Base-by-base conservation (phyloP, 2,888 invertebrate species). In the Drosophila ustulata region DNA sequence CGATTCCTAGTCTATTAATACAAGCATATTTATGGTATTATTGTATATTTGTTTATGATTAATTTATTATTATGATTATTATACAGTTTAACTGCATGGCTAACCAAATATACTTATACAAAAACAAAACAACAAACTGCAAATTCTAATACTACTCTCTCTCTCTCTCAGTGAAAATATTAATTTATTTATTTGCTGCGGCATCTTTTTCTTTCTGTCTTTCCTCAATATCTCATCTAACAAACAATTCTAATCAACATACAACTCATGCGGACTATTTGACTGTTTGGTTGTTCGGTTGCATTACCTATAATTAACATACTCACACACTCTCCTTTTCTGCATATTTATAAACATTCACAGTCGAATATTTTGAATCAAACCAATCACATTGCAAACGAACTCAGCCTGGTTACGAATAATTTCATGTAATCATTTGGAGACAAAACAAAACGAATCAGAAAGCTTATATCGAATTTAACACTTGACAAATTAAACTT, bases 401-500 rank as follows among this genome's bases (percentile, higher is more conserved):
- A 92, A 78, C 89, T 92, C 64, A 91, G 90, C 81, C 88, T 91
- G 82, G 91, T 92, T 82, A 92, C 92, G 74, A 92, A 92, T 85
- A 91, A 92, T 89, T 92, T 92, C 86, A 92, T 92, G 91, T 92
- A 88, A 91, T 82, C 73, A 47, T 55, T 71, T 64, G 49, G 63
- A 52, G 74, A 49, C 45, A 11, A 61, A 59, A 47, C 28, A 34
- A 62, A 66, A 39, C 39, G 2, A 39, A 39, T 46, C 57, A 8
- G 52, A 41, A 56, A 28, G 47, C 4, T 49, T 43, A 7, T 39
- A 49, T 49, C 71, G 51, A 68, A 76, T 65, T 78, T 59, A 66
- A 62, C 52, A 68, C 46, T 46, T 18, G 43, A 30, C 9, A 25
- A 34, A 37, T 18, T 8, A 11, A 49, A 49, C 39, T 49, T 23